phyloP scores from a whole-genome alignment of 2,888 invertebrate genomes.

The Sacculina carcini region DNA sequence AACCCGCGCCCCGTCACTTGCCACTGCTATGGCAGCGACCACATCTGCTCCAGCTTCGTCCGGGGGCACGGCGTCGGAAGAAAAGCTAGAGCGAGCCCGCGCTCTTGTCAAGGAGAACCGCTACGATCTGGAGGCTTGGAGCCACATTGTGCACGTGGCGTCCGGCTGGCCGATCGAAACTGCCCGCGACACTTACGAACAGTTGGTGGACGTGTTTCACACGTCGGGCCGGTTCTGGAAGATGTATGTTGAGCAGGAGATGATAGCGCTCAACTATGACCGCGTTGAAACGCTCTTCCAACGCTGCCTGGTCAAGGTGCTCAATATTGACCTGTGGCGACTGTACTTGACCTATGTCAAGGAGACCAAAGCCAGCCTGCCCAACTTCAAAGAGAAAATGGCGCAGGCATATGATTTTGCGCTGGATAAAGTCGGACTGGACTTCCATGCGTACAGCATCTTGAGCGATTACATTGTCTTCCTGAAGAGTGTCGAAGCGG shows the following conservation, averaged over 20 bases:
- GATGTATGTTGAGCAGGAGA: slow-evolving; percentile 93
- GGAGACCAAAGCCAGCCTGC: slow-evolving; percentile 79
- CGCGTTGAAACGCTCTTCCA: slow-evolving; percentile 98
- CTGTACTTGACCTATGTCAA: slow-evolving; percentile 90
- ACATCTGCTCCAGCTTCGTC: background rate
- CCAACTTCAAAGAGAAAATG: slow-evolving; percentile 92
- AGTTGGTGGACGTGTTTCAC: slow-evolving; percentile 75
- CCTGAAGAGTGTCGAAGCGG: slow-evolving; percentile 80
- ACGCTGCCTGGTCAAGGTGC: slow-evolving; percentile 87
- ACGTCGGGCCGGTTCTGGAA: slow-evolving; percentile 96
- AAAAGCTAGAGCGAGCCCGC: slow-evolving; percentile 13
- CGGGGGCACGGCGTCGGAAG: background rate
- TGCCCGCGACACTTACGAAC: slow-evolving; percentile 73
- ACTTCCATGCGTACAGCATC: slow-evolving; percentile 81
- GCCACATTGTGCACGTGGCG: slow-evolving; percentile 72
- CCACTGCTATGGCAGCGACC: too few relatives aligned
- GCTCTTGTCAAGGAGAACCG: slow-evolving; percentile 37
- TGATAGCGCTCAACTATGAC: slow-evolving; percentile 91
- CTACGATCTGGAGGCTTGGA: slow-evolving; percentile 96
- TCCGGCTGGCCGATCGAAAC: slow-evolving; percentile 65
- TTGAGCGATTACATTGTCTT: slow-evolving; percentile 97
- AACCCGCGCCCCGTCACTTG: slow-evolving; percentile 13
- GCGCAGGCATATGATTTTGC: slow-evolving; percentile 99
- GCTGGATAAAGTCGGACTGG: slow-evolving; percentile 93
- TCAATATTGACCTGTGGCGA: slow-evolving; percentile 97